A percentile compares a stretch with the other conserved stretches of the same genome.
Conservation (phyloP, 2,888 invertebrate genomes). For the Sabatieria punctata region DNA sequence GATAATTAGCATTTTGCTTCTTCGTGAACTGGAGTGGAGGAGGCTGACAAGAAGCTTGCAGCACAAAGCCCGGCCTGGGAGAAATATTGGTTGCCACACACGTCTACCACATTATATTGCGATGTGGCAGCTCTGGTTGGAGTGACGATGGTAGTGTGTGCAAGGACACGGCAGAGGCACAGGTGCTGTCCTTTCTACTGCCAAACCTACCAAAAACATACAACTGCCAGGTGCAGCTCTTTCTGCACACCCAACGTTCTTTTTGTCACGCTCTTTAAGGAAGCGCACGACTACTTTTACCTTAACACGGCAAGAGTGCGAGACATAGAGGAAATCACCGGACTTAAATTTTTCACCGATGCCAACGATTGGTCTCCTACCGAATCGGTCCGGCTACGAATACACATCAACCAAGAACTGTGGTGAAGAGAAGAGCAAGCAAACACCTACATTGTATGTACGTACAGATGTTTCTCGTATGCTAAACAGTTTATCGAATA, state of each 20-base stretch:
- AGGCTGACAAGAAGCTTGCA: neutral
- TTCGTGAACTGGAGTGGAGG: neutral
- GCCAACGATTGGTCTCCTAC: conserved; percentile 10
- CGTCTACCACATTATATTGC: conserved; percentile 14
- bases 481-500: too few species aligned
- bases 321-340: conserved; percentile 15
- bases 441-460: too few species aligned
- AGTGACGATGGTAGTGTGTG: conserved; percentile 11
- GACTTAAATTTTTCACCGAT: conserved; percentile 15
- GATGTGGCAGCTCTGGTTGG: conserved; percentile 10
- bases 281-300: conserved; percentile 12
- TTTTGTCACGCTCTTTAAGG: conserved; percentile 8
- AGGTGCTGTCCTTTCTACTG: conserved; percentile 13
- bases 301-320: conserved; percentile 14
- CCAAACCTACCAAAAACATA: conserved; percentile 13
- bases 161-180: conserved; percentile 10
- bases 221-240: conserved; percentile 14
- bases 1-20: too few species aligned
- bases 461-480: too few species aligned
- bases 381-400: neutral
- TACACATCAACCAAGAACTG: neutral
- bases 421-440: too few species aligned
- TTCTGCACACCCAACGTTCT: neutral
- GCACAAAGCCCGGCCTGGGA: neutral
- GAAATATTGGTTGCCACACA: conserved; percentile 11